These are phyloP conservation scores for Morelia viridis DNA, from an alignment of 2,797 vertebrate species.

Conservation along the genomic window DNA sequence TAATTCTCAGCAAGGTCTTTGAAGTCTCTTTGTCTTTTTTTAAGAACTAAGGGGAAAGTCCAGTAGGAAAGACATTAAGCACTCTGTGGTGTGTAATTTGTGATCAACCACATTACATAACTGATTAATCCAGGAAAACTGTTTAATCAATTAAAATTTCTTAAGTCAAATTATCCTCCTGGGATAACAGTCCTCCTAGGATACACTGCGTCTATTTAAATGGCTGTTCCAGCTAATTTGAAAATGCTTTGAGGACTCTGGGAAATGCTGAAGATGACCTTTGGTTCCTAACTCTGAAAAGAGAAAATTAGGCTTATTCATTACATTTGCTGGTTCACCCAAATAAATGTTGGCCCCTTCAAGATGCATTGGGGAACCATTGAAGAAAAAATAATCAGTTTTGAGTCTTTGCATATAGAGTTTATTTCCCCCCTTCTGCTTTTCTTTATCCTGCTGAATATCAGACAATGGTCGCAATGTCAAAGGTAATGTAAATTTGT, in stretches of 20 bases:
- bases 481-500: conserved; percentile 87
- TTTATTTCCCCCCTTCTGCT: conserved; percentile 74
- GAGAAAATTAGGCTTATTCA: background rate
- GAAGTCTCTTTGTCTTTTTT: background rate
- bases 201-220: background rate
- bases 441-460: conserved; percentile 75
- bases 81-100: too few relatives aligned
- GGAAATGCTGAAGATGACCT: background rate
- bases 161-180: background rate
- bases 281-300: background rate
- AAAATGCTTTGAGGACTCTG: background rate
- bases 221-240: background rate
- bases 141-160: background rate
- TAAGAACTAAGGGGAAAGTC: background rate
- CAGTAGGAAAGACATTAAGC: background rate
- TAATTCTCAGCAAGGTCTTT: background rate
- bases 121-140: background rate
- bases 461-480: conserved; percentile 95
- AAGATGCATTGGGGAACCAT: background rate
- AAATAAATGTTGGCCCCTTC: background rate
- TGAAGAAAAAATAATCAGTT: conserved; percentile 16
- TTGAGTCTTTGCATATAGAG: conserved; percentile 59
- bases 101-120: background rate
- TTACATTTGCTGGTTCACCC: background rate
- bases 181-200: background rate